Evolutionary conservation across 2,113 vertebrate species (phyloP).

Genomic region (Eurystomus gularis): DNA sequence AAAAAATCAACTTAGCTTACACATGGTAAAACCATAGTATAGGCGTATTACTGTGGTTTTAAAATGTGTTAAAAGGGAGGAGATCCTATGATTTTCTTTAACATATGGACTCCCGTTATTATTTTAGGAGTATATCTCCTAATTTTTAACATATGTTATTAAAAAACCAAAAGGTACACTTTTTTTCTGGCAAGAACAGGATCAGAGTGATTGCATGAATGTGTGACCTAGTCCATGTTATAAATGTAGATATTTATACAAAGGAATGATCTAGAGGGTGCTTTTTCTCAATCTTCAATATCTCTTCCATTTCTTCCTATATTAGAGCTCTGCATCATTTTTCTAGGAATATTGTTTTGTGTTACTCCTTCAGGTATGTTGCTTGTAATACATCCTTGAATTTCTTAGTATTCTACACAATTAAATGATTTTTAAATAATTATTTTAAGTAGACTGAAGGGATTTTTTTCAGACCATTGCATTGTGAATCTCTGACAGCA

Average conservation of each 20-base stretch:
- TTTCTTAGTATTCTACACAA: background rate
- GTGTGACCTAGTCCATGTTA: background rate
- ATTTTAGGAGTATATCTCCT: background rate
- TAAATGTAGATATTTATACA: background rate
- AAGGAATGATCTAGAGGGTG: background rate
- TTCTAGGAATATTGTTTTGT: background rate
- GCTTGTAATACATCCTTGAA: background rate
- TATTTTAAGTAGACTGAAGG: background rate
- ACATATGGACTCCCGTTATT: background rate
- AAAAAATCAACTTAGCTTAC: background rate
- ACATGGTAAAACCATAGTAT: background rate
- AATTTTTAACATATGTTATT: background rate
- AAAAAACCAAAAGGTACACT: background rate
- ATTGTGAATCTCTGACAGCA: background rate
- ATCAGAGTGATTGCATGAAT: background rate
- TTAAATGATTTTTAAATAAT: background rate
- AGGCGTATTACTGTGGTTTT: background rate
- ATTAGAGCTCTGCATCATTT: background rate
- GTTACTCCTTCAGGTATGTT: background rate
- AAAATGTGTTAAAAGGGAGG: background rate
- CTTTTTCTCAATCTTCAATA: background rate
- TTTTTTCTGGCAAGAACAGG: background rate
- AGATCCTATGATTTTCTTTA: background rate
- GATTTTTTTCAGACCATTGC: accelerated
- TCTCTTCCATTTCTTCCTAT: background rate